Percentiles rank a stretch among this genome's conserved stretches.
These are phyloP conservation scores for Meriones unguiculatus DNA, from an alignment of 2,113 vertebrate genomes.

Conservation along the genomic window DNA sequence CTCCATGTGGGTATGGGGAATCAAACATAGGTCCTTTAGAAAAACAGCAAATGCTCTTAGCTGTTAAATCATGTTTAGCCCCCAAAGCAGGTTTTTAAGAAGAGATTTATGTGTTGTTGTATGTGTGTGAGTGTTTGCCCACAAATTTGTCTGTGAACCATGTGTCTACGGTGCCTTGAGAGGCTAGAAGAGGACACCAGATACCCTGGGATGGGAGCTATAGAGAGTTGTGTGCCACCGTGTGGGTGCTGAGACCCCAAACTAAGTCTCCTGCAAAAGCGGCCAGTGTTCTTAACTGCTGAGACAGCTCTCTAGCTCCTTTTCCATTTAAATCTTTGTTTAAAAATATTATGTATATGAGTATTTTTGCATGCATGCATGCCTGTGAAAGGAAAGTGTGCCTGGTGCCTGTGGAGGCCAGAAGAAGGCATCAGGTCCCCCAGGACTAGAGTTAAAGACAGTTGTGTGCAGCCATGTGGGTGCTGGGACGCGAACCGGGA, in stretches of 20 bases:
- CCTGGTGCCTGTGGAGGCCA: neutral
- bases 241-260: neutral
- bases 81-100: neutral
- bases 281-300: neutral
- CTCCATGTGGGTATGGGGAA: neutral
- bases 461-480: neutral
- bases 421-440: neutral
- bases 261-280: neutral
- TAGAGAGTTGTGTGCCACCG: neutral
- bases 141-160: neutral
- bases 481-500: neutral
- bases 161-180: neutral
- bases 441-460: neutral
- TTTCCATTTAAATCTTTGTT: too few species aligned
- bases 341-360: neutral
- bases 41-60: neutral
- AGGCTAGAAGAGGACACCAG: neutral
- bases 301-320: neutral
- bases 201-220: neutral
- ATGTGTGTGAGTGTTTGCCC: neutral
- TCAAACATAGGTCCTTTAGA: neutral
- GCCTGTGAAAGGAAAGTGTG: neutral
- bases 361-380: neutral
- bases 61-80: neutral
- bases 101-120: neutral